phyloP scores from a whole-genome alignment of 92 coral and sea anemone species.

The Epizoanthus ramosus region DNA sequence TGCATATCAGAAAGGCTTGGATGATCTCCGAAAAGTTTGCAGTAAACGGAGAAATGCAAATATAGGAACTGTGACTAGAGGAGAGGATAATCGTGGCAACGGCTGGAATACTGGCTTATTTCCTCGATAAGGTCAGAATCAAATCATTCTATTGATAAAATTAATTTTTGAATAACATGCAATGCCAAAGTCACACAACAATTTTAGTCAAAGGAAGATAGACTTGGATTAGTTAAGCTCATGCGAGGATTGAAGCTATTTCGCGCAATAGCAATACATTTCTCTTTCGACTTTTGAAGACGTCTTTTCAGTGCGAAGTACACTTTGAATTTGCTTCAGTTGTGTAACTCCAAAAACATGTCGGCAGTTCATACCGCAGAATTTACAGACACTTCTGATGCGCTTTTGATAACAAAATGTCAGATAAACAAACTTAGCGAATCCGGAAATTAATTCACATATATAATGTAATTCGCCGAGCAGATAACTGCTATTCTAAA shows the following conservation, averaged over 20 bases:
- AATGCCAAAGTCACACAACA: not conserved
- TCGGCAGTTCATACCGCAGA: not conserved
- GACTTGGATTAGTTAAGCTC: not conserved
- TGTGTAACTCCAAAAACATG: not conserved
- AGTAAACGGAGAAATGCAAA: conserved; percentile 29
- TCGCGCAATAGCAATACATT: not conserved
- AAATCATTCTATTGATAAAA: not conserved
- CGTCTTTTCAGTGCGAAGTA: not conserved
- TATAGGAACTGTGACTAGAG: not conserved
- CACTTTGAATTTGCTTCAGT: not conserved
- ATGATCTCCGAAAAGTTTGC: conserved; percentile 39
- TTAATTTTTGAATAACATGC: not conserved
- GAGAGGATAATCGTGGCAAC: not conserved
- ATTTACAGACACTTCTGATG: conserved; percentile 8
- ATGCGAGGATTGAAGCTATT: not conserved
- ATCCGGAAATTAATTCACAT: not conserved
- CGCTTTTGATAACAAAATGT: not conserved
- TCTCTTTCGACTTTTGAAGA: not conserved
- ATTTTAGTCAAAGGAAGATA: not conserved
- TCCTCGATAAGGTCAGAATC: not conserved
- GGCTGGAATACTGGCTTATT: not conserved
- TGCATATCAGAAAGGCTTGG: conserved; percentile 38
- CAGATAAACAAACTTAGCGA: not conserved
- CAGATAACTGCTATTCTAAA: not conserved
- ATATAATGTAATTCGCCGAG: not conserved